Percentiles rank a stretch among this genome's conserved stretches.
phyloP scores from a whole-genome alignment of 2,797 vertebrate genomes.

The Pagetopsis macropterus region DNA sequence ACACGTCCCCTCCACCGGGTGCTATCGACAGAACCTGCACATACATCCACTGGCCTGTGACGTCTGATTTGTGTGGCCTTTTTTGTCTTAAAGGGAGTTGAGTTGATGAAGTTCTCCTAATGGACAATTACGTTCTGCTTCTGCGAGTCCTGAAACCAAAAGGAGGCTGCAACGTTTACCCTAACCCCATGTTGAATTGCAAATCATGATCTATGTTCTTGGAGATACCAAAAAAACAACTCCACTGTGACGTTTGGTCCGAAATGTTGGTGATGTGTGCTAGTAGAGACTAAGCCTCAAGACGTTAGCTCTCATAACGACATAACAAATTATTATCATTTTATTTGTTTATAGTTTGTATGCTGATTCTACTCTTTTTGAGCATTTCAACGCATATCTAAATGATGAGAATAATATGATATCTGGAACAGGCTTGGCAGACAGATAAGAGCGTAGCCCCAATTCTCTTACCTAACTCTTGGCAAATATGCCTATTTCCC shows the following conservation, averaged over 20 bases:
- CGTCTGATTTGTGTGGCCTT: slow-evolving; percentile 56
- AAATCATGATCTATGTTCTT: neutral
- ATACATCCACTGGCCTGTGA: slow-evolving; percentile 58
- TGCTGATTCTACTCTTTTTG: neutral
- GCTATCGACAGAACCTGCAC: slow-evolving; percentile 65
- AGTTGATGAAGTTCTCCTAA: slow-evolving; percentile 40
- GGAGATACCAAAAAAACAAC: neutral
- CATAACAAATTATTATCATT: neutral
- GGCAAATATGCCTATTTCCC: neutral
- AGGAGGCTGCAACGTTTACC: slow-evolving; percentile 28
- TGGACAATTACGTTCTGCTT: slow-evolving; percentile 15
- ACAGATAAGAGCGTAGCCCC: neutral
- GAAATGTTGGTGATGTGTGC: neutral
- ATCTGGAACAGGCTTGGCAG: no score
- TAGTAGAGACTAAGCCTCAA: neutral
- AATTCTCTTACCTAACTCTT: slow-evolving; percentile 5
- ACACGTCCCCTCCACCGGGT: slow-evolving; percentile 63
- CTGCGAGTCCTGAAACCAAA: slow-evolving; percentile 6
- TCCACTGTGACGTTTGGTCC: neutral
- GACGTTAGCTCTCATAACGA: neutral
- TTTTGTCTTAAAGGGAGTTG: slow-evolving; percentile 42
- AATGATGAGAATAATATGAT: neutral
- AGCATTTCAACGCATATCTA: neutral
- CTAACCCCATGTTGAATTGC: neutral
- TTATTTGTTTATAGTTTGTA: neutral